A percentile compares a stretch with the other conserved stretches of the same genome.
phyloP scores from a whole-genome alignment of 2,113 vertebrate genomes.

The Cygnus buccinator region DNA sequence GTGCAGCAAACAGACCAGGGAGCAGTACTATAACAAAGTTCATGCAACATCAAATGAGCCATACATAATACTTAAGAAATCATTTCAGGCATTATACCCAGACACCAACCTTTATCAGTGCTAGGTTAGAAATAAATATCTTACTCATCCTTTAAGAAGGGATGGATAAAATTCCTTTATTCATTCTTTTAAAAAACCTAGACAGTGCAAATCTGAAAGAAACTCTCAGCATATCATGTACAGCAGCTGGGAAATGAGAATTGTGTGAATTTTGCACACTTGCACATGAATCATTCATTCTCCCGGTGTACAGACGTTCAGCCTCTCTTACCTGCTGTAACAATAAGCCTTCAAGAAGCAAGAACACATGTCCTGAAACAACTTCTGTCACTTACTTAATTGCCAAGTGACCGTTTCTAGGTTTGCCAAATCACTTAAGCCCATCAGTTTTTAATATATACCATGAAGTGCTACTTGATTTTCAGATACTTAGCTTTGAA shows the following conservation, averaged over 20 bases:
- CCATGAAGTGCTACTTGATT: background rate
- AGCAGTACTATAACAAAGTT: background rate
- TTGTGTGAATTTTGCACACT: background rate
- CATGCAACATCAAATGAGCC: background rate
- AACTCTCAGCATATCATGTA: background rate
- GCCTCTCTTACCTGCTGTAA: conserved; percentile 27
- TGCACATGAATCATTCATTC: background rate
- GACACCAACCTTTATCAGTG: background rate
- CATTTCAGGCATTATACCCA: background rate
- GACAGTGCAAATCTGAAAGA: background rate
- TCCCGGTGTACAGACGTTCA: background rate
- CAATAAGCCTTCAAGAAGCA: conserved; percentile 21
- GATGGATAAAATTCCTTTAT: background rate
- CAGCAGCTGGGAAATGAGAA: background rate
- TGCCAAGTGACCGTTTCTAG: conserved; percentile 33
- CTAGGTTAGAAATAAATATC: background rate
- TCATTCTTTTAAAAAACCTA: background rate
- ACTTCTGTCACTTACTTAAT: conserved; percentile 14
- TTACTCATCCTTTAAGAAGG: background rate
- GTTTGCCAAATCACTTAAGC: conserved; percentile 1
- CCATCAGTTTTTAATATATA: conserved; percentile 8
- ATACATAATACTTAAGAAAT: background rate
- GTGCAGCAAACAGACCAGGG: background rate
- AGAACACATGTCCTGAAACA: conserved; percentile 1
- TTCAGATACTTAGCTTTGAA: background rate